Conservation (phyloP, 2,797 vertebrate genomes). For the Eleutherodactylus coqui region DNA sequence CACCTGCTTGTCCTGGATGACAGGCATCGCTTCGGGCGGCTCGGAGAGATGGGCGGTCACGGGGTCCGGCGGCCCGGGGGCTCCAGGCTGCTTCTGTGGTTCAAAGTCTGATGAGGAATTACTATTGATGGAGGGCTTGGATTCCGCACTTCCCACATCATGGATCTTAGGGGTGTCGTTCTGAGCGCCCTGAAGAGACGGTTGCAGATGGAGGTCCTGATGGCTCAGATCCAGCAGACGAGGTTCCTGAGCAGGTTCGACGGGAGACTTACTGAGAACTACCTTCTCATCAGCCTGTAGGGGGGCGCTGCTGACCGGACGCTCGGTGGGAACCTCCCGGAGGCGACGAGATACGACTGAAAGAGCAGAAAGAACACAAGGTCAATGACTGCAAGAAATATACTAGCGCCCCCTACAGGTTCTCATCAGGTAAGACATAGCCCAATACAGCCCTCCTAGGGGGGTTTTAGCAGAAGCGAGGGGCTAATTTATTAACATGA, state of each 20-base stretch:
- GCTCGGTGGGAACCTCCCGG: neutral
- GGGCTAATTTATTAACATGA: no score
- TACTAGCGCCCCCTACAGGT: neutral
- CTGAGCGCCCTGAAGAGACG: slow-evolving; percentile 42
- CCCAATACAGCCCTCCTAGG: no score
- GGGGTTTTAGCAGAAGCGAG: no score
- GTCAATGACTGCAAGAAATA: neutral
- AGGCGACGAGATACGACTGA: slow-evolving; percentile 42
- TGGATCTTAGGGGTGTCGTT: slow-evolving; percentile 56
- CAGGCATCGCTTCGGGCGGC: neutral
- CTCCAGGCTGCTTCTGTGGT: neutral
- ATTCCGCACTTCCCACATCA: slow-evolving; percentile 44
- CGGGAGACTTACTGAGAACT: neutral
- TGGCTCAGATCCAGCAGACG: slow-evolving; percentile 19
- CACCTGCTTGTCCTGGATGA: slow-evolving; percentile 14
- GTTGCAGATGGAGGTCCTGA: slow-evolving; percentile 32
- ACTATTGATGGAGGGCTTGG: slow-evolving; percentile 42
- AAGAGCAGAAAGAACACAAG: neutral
- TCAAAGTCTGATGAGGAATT: slow-evolving; percentile 52
- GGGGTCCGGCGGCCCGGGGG: neutral
- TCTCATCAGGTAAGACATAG: no score
- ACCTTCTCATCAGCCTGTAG: neutral
- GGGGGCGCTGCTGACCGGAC: neutral
- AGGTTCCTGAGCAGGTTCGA: neutral
- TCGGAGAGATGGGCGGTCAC: neutral